These are phyloP conservation scores for Formica selysi DNA, from an alignment of 1,140 invertebrate species.

Conservation along the genomic window DNA sequence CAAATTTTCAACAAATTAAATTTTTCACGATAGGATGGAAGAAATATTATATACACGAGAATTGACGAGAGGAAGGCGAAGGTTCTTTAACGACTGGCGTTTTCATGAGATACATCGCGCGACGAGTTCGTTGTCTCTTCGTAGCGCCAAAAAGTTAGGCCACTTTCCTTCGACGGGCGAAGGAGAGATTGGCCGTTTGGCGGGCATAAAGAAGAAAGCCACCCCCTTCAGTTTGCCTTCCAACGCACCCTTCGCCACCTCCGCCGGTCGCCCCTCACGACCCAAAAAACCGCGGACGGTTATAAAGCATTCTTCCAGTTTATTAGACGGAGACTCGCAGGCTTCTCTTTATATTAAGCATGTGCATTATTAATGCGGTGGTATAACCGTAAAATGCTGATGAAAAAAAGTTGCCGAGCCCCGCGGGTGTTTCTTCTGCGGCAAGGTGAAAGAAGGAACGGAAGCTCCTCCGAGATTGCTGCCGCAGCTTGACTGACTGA, in stretches of 20 bases:
- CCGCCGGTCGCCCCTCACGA: conserved; percentile 45
- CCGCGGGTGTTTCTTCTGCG: conserved; percentile 69
- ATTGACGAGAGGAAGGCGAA: conserved; percentile 13
- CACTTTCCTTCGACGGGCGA: conserved; percentile 74
- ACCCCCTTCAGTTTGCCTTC: conserved; percentile 64
- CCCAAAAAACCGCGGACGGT: conserved; percentile 75
- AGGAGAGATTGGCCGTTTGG: conserved; percentile 75
- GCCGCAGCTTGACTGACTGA: conserved; percentile 55
- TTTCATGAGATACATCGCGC: conserved; percentile 51
- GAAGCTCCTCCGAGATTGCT: conserved; percentile 65
- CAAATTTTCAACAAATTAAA: conserved; percentile 37
- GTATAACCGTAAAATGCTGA: conserved; percentile 80
- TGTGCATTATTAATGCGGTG: conserved; percentile 79
- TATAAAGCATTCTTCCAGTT: conserved; percentile 79
- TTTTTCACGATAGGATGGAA: conserved; percentile 1
- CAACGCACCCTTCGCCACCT: conserved; percentile 55
- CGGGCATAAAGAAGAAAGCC: conserved; percentile 72
- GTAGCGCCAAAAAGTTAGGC: conserved; percentile 66
- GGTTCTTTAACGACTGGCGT: conserved; percentile 57
- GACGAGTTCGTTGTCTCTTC: conserved; percentile 69
- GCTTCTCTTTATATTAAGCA: conserved; percentile 80
- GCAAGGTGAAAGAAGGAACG: conserved; percentile 23
- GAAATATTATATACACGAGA: not conserved
- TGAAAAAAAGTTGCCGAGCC: conserved; percentile 78
- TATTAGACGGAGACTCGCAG: conserved; percentile 76